Percentiles rank a stretch among this genome's conserved stretches.
phyloP scores from a whole-genome alignment of 1,140 invertebrate genomes.

The Cotesia vestalis region DNA sequence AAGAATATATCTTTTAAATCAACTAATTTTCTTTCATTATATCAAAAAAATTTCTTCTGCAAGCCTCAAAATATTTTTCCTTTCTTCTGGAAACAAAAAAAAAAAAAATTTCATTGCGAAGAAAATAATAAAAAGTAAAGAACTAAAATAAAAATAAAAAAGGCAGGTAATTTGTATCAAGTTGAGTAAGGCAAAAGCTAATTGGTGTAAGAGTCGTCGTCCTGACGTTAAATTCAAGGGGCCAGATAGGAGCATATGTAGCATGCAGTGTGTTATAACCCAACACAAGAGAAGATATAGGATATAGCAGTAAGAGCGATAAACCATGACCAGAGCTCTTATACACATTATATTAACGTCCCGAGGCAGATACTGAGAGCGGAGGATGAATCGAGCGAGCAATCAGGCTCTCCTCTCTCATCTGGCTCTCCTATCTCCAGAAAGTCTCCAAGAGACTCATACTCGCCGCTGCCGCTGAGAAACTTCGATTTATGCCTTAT shows the following conservation, averaged over 20 bases:
- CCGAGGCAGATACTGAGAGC: not conserved
- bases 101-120: not conserved
- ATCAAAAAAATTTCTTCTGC: no score
- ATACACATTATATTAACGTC: not conserved
- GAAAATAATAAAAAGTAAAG: not conserved
- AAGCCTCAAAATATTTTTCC: not conserved
- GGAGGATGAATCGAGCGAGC: conserved; percentile 12
- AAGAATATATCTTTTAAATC: no score
- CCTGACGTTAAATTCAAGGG: conserved; percentile 21
- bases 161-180: conserved; percentile 13
- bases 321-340: conserved; percentile 5
- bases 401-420: not conserved
- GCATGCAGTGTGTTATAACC: no score
- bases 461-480: not conserved
- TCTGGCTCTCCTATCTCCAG: no score
- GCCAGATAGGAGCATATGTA: no score
- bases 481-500: not conserved
- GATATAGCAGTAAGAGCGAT: conserved; percentile 12
- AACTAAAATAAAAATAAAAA: no score
- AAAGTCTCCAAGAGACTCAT: no score
- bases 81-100: no score
- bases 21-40: no score
- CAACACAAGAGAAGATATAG: no score
- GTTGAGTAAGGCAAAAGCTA: not conserved
- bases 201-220: conserved; percentile 28